Percentiles rank a stretch among this genome's conserved stretches.
These are phyloP conservation scores for Amiota minor DNA, from an alignment of 2,888 invertebrate genomes.

Conservation along the genomic window DNA sequence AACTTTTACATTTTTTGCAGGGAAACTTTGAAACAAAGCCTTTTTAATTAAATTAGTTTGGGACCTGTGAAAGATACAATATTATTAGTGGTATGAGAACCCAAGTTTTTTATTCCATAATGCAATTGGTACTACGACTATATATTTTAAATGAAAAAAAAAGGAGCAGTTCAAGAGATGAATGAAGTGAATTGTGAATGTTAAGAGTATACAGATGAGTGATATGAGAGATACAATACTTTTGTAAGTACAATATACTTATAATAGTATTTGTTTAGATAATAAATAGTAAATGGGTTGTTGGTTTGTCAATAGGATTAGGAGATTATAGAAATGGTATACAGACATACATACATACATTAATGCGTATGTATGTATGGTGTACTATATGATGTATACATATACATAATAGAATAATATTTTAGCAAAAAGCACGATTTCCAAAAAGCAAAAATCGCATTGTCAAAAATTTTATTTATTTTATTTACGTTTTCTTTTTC, in stretches of 20 bases:
- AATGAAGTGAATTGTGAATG: constrained; percentile 9
- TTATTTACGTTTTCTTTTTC: constrained; percentile 35
- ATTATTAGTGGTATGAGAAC: too few relatives aligned
- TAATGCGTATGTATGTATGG: too few relatives aligned
- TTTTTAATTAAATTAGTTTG: too few relatives aligned
- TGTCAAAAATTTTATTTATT: constrained; percentile 60
- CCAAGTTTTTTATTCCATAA: too few relatives aligned
- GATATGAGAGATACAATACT: constrained; percentile 15
- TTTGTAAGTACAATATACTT: constrained; percentile 37
- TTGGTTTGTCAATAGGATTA: constrained; percentile 35
- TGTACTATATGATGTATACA: too few relatives aligned
- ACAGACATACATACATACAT: background rate
- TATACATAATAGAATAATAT: constrained; percentile 48
- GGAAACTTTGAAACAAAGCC: too few relatives aligned
- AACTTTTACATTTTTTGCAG: too few relatives aligned
- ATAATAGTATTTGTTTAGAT: constrained; percentile 55
- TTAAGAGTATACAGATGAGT: constrained; percentile 32
- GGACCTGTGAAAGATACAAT: too few relatives aligned
- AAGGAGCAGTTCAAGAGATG: too few relatives aligned
- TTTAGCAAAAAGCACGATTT: constrained; percentile 66
- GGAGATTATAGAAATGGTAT: constrained; percentile 57
- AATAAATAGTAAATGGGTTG: constrained; percentile 51
- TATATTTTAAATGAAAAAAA: too few relatives aligned
- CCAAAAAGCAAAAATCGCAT: constrained; percentile 66
- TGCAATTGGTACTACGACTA: too few relatives aligned